Evolutionary conservation across 2,113 vertebrate species (phyloP).

Genomic region (Poecilia latipinna): DNA sequence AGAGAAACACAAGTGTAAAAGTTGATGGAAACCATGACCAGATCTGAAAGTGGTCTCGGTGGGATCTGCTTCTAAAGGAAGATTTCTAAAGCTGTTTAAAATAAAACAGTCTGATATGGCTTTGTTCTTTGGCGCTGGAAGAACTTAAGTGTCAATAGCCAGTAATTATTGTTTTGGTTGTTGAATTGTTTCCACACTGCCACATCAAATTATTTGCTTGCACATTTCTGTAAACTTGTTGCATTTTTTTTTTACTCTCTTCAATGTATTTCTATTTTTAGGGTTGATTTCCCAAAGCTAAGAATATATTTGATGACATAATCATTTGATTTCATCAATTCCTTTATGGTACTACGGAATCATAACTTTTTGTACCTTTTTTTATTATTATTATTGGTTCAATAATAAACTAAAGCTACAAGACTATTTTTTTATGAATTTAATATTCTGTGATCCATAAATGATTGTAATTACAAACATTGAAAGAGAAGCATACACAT

Average conservation of each 20-base stretch:
- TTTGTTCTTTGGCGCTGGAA: neutral
- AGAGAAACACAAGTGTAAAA: constrained; percentile 25
- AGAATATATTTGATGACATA: neutral
- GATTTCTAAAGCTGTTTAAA: neutral
- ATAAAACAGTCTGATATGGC: neutral
- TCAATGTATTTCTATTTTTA: no score
- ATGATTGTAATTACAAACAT: no score
- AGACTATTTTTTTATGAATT: no score
- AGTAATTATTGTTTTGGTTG: neutral
- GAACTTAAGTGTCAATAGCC: neutral
- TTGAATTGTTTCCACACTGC: no score
- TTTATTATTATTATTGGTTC: no score
- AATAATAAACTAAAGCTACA: no score
- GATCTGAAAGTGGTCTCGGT: constrained; percentile 1
- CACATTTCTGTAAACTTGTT: no score
- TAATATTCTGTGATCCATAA: no score
- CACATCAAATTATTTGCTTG: no score
- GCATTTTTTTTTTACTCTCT: no score
- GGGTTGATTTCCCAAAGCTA: no score
- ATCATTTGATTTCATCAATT: neutral
- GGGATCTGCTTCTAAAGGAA: neutral
- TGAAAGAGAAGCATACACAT: no score
- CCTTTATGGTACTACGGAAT: neutral
- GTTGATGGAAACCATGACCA: constrained; percentile 5
- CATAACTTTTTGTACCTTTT: neutral